Evolutionary conservation across 2,888 invertebrate genomes (phyloP).

Genomic region (Norana najaformis): DNA sequence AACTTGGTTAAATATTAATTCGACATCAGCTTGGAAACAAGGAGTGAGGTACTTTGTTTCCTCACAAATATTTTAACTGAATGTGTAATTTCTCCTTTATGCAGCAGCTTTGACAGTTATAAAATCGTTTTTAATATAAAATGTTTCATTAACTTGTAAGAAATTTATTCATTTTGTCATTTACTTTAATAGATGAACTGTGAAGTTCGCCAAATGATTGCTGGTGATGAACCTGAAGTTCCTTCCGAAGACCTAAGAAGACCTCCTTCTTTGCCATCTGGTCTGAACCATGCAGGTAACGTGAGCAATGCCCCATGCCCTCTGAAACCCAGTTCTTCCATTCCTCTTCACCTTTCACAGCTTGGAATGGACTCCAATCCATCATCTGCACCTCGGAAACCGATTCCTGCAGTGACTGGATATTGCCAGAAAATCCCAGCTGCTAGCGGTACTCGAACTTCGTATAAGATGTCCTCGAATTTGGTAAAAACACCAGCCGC

Average conservation of each 20-base stretch:
- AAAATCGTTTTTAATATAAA: too few relatives aligned
- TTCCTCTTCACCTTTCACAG: neutral
- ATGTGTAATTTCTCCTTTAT: too few relatives aligned
- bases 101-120: too few relatives aligned
- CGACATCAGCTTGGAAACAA: neutral
- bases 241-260: neutral
- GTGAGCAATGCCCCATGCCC: neutral
- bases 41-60: neutral
- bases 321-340: neutral
- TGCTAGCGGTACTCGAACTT: neutral
- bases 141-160: too few relatives aligned
- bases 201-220: neutral
- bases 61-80: too few relatives aligned
- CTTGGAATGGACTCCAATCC: neutral
- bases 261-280: constrained; percentile 15
- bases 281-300: neutral
- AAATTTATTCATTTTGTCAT: neutral
- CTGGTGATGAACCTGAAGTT: neutral
- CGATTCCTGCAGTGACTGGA: neutral
- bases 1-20: neutral
- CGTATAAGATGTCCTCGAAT: neutral
- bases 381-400: neutral
- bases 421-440: neutral
- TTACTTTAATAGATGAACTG: neutral
- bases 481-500: neutral